These are phyloP conservation scores for Chromoteleia sp. DNA, from an alignment of 2,888 invertebrate species.

Conservation along the genomic window DNA sequence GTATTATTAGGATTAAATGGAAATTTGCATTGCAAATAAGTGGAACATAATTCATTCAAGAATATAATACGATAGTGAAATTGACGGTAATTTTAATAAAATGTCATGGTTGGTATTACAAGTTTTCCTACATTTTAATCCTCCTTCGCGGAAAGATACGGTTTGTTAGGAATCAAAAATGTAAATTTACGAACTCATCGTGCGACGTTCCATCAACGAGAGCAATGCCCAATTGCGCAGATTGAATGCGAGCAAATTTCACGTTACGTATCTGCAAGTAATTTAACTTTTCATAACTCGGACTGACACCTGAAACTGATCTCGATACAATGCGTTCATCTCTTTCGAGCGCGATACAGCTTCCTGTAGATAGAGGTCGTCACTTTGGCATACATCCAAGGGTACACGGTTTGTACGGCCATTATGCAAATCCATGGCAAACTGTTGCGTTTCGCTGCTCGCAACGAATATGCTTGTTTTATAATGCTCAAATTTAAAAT, in stretches of 20 bases:
- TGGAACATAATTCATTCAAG: too few relatives aligned
- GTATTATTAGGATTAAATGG: too few relatives aligned
- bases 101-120: too few relatives aligned
- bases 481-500: constrained; percentile 1
- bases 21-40: too few relatives aligned
- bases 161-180: not conserved
- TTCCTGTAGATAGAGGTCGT: constrained; percentile 27
- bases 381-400: constrained; percentile 50
- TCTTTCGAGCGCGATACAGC: constrained; percentile 22
- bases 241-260: constrained; percentile 21
- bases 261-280: constrained; percentile 19
- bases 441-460: constrained; percentile 54
- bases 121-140: not conserved
- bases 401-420: constrained; percentile 26
- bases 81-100: too few relatives aligned
- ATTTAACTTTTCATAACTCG: constrained; percentile 50
- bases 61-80: too few relatives aligned
- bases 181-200: constrained; percentile 1
- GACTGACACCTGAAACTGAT: constrained; percentile 43
- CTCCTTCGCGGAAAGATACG: not conserved
- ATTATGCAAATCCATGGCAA: constrained; percentile 64
- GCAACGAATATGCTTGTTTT: constrained; percentile 30
- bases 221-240: not conserved
- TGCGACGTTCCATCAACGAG: not conserved
- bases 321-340: constrained; percentile 19